phyloP scores from a whole-genome alignment of 2,113 vertebrate genomes.

The Tamias sibiricus region DNA sequence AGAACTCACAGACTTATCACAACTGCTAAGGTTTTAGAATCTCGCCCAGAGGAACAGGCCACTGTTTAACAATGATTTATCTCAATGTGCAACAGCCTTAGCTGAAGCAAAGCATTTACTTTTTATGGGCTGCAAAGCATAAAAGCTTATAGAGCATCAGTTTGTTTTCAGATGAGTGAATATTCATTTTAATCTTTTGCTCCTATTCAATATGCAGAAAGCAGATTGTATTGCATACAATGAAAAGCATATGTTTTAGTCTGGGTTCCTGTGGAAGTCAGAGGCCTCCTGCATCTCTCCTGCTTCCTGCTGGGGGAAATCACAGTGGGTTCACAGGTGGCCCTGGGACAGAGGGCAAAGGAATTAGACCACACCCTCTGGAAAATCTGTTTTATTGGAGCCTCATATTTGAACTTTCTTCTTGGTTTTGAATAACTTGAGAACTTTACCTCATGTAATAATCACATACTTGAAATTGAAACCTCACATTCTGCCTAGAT shows the following conservation, averaged over 20 bases:
- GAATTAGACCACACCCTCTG: background rate
- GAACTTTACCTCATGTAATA: background rate
- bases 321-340: background rate
- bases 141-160: constrained; percentile 52
- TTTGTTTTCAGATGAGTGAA: constrained; percentile 72
- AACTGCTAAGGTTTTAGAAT: background rate
- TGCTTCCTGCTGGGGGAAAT: background rate
- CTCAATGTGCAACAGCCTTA: constrained; percentile 2
- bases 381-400: background rate
- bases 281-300: background rate
- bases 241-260: background rate
- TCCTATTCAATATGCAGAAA: constrained; percentile 59
- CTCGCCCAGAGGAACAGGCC: background rate
- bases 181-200: constrained; percentile 67
- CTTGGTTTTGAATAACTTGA: background rate
- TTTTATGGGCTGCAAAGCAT: constrained; percentile 65
- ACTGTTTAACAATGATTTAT: constrained; percentile 59
- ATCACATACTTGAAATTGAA: background rate
- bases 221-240: constrained; percentile 21
- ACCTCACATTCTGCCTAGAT: background rate
- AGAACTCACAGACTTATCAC: background rate
- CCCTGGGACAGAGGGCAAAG: background rate
- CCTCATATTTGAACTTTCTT: background rate
- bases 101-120: constrained; percentile 39
- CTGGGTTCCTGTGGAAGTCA: background rate